Conservation (phyloP, 2,888 invertebrate genomes). For the Ectemnius cavifrons region DNA sequence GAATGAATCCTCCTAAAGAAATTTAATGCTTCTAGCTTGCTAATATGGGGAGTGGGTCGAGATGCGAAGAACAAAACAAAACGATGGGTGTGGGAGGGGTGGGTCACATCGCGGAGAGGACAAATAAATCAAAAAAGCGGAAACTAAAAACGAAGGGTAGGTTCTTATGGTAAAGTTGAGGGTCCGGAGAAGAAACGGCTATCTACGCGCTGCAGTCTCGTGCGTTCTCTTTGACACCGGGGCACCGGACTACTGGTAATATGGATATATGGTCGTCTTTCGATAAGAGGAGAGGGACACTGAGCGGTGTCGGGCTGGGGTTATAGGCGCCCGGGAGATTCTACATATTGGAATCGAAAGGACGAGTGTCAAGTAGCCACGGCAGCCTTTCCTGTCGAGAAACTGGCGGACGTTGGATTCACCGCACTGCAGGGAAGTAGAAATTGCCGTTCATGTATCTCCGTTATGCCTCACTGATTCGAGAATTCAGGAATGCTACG, state of each 20-base stretch:
- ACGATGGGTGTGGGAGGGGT: slow-evolving; percentile 11
- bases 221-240: neutral
- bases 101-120: slow-evolving; percentile 10
- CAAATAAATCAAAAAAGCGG: slow-evolving; percentile 15
- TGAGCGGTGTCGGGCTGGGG: slow-evolving; percentile 10
- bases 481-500: slow-evolving; percentile 52
- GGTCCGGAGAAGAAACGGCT: slow-evolving; percentile 63
- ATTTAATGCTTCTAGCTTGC: slow-evolving; percentile 47
- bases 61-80: slow-evolving; percentile 6
- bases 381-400: slow-evolving; percentile 15
- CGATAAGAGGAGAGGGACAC: slow-evolving; percentile 8
- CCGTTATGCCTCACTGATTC: slow-evolving; percentile 49
- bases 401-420: slow-evolving; percentile 38
- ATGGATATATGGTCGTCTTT: slow-evolving; percentile 30
- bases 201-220: slow-evolving; percentile 57
- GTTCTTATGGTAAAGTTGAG: slow-evolving; percentile 38
- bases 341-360: slow-evolving; percentile 33
- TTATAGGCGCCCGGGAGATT: slow-evolving; percentile 10
- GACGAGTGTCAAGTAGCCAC: slow-evolving; percentile 25
- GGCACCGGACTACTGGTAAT: neutral
- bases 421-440: slow-evolving; percentile 49
- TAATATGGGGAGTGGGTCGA: slow-evolving; percentile 24
- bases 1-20: slow-evolving; percentile 46
- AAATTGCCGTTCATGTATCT: slow-evolving; percentile 12
- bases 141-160: slow-evolving; percentile 30